These are phyloP conservation scores for Drosophila nigricruria DNA, from an alignment of 2,888 invertebrate genomes.

Conservation along the genomic window DNA sequence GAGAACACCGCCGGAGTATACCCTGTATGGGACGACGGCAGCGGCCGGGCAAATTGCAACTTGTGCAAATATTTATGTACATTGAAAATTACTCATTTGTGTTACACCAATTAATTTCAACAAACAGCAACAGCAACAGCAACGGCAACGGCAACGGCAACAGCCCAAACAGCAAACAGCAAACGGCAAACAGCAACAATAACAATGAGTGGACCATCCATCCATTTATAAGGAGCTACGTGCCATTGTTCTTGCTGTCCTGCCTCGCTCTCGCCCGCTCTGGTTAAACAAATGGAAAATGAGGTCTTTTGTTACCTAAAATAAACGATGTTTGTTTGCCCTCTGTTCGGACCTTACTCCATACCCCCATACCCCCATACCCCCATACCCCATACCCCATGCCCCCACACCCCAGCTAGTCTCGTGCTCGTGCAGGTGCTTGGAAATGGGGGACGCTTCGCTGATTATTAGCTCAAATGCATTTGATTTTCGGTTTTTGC, in stretches of 20 bases:
- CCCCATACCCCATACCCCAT: neutral
- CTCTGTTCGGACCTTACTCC: slow-evolving; percentile 29
- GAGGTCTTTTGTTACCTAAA: slow-evolving; percentile 80
- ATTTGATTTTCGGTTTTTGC: slow-evolving; percentile 56
- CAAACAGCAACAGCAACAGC: slow-evolving; percentile 61
- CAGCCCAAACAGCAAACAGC: slow-evolving; percentile 30
- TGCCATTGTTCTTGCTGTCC: slow-evolving; percentile 51
- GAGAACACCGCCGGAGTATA: slow-evolving; percentile 25
- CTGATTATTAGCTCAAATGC: slow-evolving; percentile 55
- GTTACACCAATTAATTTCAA: slow-evolving; percentile 82
- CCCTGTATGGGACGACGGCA: slow-evolving; percentile 17
- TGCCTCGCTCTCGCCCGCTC: slow-evolving; percentile 26
- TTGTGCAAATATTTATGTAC: slow-evolving; percentile 83
- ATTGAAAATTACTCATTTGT: slow-evolving; percentile 83
- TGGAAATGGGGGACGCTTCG: slow-evolving; percentile 12
- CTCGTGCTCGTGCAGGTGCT: slow-evolving; percentile 61
- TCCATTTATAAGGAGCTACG: slow-evolving; percentile 65
- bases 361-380: neutral
- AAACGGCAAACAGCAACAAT: slow-evolving; percentile 21
- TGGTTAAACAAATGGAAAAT: slow-evolving; percentile 76
- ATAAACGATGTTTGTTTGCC: slow-evolving; percentile 79
- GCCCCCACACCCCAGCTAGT: slow-evolving; percentile 10
- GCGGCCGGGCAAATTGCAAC: slow-evolving; percentile 75
- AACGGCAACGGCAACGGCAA: slow-evolving; percentile 34
- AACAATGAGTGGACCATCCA: slow-evolving; percentile 41